Base-by-base conservation (phyloP, 2,113 vertebrate genomes). In the Ptilorrhoa leucosticta region DNA sequence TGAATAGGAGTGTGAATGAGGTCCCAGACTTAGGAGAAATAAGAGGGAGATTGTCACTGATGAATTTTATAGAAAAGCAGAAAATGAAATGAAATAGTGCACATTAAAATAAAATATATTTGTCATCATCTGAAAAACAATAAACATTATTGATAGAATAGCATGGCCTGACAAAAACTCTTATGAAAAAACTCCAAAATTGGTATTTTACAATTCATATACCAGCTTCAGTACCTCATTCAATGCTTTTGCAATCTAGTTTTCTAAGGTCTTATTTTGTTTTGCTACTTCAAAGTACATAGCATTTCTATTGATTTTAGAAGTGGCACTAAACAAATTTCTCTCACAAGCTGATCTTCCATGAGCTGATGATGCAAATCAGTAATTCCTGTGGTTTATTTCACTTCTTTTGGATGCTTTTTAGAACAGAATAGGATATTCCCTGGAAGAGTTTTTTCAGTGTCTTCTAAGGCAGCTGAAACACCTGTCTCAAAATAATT, bases 1-100 rank as follows among this genome's bases (percentile, higher is more conserved):
- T 37, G 5, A 65, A 27, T 26, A 54, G 2, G 6, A 0, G 3
- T 5, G 1, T 75, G 8, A 51, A 71, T 68, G 23, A 63, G 13
- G 6, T 58, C 12, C 5, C 23, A 58, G 51, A 47, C 6, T 44
- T 42, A 51, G 16, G 3, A 80, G 17, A 68, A 66, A 19, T 33
- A 27, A 45, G 8, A 22, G 4, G 7, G 12, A 44, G 0, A 50
- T 40, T 13, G 11, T 47, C 15, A 48, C 6, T 9, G 3, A 65
- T 22, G 8, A 60, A 57, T 28, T 37, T 4, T 11, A 5, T 8
- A 71, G 17, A 84, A 87, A 66, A 68, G 2, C 7, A 63, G 51
- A 71, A 87, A 60, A 42, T 31, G 17, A 91, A 77, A 31, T 28
- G 0, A 42, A 57, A 54, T 8, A n/a, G 1, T 37, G 4, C 5